Evolutionary conservation across 2,113 vertebrate genomes (phyloP).

Genomic region (Copsychus sechellarum): DNA sequence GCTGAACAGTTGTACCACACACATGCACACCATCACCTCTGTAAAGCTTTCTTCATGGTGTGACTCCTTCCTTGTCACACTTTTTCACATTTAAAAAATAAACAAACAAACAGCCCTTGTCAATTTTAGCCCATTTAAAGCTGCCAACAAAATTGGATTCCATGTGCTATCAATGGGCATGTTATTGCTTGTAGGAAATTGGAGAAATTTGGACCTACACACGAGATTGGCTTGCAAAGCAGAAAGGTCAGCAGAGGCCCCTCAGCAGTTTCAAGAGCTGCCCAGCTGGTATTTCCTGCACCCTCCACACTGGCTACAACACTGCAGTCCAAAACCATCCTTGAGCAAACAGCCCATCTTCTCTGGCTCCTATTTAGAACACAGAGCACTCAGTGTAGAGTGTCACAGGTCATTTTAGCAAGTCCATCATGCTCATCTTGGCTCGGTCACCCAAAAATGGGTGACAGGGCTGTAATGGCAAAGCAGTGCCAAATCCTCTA

Average conservation of each 20-base stretch:
- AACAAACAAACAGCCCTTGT: neutral
- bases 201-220: neutral
- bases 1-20: fast-evolving
- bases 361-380: neutral
- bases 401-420: neutral
- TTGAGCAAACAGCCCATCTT: neutral
- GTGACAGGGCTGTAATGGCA: neutral
- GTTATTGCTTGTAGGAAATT: slow-evolving; percentile 44
- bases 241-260: neutral
- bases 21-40: neutral
- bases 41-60: neutral
- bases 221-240: neutral
- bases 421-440: fast-evolving
- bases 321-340: neutral
- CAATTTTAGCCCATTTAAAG: neutral
- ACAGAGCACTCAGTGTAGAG: neutral
- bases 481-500: neutral
- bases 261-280: neutral
- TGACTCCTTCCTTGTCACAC: neutral
- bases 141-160: neutral
- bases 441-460: fast-evolving
- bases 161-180: neutral
- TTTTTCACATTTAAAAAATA: neutral
- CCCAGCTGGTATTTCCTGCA: neutral
- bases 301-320: neutral